Base-by-base conservation (phyloP, 2,113 vertebrate genomes). In the Astatoreochromis straeleni region DNA sequence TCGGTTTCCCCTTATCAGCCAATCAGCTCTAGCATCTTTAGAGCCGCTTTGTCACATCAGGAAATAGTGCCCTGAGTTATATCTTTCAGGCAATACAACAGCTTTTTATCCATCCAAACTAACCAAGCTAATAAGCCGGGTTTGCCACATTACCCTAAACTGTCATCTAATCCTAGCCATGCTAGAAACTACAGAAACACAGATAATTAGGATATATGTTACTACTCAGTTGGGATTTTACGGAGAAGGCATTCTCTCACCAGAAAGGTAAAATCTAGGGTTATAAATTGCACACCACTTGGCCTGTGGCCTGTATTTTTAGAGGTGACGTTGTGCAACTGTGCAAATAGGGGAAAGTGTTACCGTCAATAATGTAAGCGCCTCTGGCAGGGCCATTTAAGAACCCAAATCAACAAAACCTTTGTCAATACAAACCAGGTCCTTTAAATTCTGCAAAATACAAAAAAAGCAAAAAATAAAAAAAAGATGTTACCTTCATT, bases 281-380 rank as follows among this genome's bases (percentile, higher is more conserved):
- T n/a, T n/a, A 7, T 1, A 26, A 21, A 9, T 8, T 47, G n/a
- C 33, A n/a, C 7, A 5, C 3, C 4, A 1, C 2, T 51, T 87
- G 55, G 31, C 83, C 47, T 26, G 63, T 81, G 35, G 45, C 80
- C 53, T 85, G 40, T 85, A 84, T 57, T 82, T 92, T 82, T 88
- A 82, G 63, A 85, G 47, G 12, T 29, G 49, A 55, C 9, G 24
- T 90, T 87, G 33, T 24, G 17, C 54, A 87, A 88, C 79, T 29
- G 13, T 55, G 42, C 5, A 26, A 10, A 63, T 16, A 57, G 45
- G 58, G 24, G 17, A 29, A 47, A 54, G 19, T 87, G 24, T 85
- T 65, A 57, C 19, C 9, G 17, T 4, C n/a, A 19, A 45, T 24
- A 24, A 16, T 87, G 70, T 81, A 11, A 63, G 9, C 17, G 73